Evolutionary conservation across 2,888 invertebrate genomes (phyloP), one percentile per base, ranked within the genome.

Genomic region (Lomographa bimaculata): DNA sequence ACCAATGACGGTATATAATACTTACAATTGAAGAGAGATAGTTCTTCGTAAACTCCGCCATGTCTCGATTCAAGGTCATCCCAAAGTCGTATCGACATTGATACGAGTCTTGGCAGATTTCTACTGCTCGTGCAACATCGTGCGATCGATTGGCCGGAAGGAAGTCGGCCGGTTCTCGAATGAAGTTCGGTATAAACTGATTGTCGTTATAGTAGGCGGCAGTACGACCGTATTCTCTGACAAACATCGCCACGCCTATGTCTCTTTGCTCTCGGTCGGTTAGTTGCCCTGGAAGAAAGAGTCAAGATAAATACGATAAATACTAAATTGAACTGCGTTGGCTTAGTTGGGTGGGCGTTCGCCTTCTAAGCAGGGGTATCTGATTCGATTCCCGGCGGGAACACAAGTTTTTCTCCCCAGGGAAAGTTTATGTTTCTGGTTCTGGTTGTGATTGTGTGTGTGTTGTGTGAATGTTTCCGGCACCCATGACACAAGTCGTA

Each of bases 31-130:
- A 87, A 50, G 95, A 91, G 61, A 95, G 93, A 70, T 96, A 97
- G 65, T 95, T 95, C 71, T 94, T 94, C 0, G 97, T 96, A 60
- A 94, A 96, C 65, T 95, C 94, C 0, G 97, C 97, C 89, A 96
- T 90, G 56, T 97, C 96, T 50, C 94, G 89, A 73, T 96, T 94
- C 1, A 96, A 80, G 0, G 96, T 95, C 91, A 97, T 93, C 0
- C 95, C 94, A 67, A 94, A 98, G 71, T 98, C 98, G 65, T 94
- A 98, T 57, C 93, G 91, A 75, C 98, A 98, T 65, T 97, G 96
- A 72, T 95, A 95, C 0, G 94, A 94, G 34, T 94, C 93, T 27
- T 94, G 94, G 60, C 97, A 97, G 5, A 95, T 79, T 29, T 93
- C 92, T 25, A 90, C 81, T 0, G 96, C 95, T 27, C 90, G 82